phyloP scores from a whole-genome alignment of 1,140 invertebrate species.

The Drepana arcuata region DNA sequence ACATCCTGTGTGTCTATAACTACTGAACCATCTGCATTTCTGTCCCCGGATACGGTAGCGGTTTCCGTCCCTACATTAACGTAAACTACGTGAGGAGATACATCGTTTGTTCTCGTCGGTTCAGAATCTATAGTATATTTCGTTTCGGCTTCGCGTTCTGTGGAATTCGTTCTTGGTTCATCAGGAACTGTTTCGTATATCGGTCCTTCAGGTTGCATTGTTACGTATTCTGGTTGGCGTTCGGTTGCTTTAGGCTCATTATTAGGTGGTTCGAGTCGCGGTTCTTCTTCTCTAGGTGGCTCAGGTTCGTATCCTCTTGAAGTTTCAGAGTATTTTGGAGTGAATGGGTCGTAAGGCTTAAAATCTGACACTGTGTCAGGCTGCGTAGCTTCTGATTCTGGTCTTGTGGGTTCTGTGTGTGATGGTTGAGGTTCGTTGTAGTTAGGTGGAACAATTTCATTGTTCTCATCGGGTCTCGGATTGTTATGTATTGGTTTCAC shows the following conservation, averaged over 20 bases:
- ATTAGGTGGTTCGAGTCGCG: neutral
- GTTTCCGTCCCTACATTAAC: constrained; percentile 32
- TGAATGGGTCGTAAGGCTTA: too few relatives aligned
- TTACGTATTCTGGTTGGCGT: too few relatives aligned
- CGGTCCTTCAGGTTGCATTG: too few relatives aligned
- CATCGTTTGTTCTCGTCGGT: constrained; percentile 3
- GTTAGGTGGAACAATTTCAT: constrained; percentile 1
- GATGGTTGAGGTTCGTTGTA: constrained; percentile 1
- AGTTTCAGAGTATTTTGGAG: too few relatives aligned
- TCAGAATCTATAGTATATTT: too few relatives aligned
- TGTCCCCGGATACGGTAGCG: constrained; percentile 23
- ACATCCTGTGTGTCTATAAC: constrained; percentile 35
- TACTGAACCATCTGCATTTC: constrained; percentile 39
- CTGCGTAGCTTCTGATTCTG: constrained; percentile 5
- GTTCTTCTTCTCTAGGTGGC: constrained; percentile 2
- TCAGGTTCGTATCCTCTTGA: too few relatives aligned
- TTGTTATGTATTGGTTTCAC: constrained; percentile 9
- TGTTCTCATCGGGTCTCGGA: constrained; percentile 3
- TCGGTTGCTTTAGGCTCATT: constrained; percentile 14
- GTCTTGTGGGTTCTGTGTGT: constrained; percentile 8
- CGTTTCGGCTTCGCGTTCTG: too few relatives aligned
- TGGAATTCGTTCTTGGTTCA: constrained; percentile 7
- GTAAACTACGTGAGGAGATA: constrained; percentile 30
- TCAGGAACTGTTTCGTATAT: constrained; percentile 14
- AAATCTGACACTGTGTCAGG: too few relatives aligned